Evolutionary conservation across 2,113 vertebrate species (phyloP), one percentile per base, ranked within the genome.

Genomic region (Chaetorhynchus papuensis): DNA sequence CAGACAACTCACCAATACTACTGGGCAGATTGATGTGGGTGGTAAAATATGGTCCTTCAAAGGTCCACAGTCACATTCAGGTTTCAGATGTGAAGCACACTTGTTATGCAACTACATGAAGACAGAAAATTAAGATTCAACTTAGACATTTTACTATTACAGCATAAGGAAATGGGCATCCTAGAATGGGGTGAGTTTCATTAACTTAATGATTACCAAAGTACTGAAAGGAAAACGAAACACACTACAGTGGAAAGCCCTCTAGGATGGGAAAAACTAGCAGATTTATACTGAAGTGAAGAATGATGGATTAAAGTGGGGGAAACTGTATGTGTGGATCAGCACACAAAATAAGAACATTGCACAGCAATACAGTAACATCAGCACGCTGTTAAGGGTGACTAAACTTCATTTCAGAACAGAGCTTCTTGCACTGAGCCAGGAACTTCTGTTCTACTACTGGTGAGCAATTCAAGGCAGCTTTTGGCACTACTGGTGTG

Each of bases 21-120:
- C 96, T 24, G 99, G 99, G 93, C 98, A 99, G 98, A 99, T 99
- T 39, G 99, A 98, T 85, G 98, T 99, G 75, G 99, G 99, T 70
- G 99, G 99, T 96, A 99, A 98, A 97, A 99, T 98, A 98, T 99
- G 99, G 97, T 99, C 98, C 97, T 98, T 99, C 97, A 99, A 95
- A 92, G 98, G 98, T 95, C 99, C 99, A 52, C 99, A 99, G 97
- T 99, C 99, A 98, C 99, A 99, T 97, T 99, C 99, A 9, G 99
- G 99, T 96, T 99, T 99, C 89, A 99, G 97, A 88, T 99, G 99
- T 87, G 99, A 99, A 90, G 99, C 99, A 96, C 99, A 99, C 97
- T 99, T 99, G 97, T 99, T 99, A 98, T 99, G 99, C 84, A 99
- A 97, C 99, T 99, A 95, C 3, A 17, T 92, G 68, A 96, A 83